Conservation (phyloP, 2,888 invertebrate species). For the Eilema caniola region DNA sequence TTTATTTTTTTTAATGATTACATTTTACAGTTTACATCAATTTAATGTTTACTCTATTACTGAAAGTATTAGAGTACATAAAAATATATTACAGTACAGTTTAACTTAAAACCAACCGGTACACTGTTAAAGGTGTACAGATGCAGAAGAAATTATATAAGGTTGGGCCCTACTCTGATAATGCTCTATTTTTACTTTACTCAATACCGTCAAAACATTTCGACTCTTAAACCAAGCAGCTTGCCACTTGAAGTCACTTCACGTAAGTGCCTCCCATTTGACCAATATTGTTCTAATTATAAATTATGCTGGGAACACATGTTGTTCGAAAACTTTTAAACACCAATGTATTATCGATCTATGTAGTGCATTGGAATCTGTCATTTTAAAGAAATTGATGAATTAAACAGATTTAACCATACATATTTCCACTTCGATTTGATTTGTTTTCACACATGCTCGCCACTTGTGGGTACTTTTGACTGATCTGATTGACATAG, state of each 20-base stretch:
- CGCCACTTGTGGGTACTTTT: no score
- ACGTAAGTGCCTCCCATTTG: slow-evolving; percentile 14
- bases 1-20: no score
- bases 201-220: not conserved
- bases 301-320: not conserved
- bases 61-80: no score
- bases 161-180: slow-evolving; percentile 9
- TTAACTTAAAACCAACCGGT: not conserved
- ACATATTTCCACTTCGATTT: no score
- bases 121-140: not conserved
- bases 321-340: not conserved
- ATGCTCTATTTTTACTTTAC: slow-evolving; percentile 19
- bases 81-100: not conserved
- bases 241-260: slow-evolving; percentile 25
- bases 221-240: slow-evolving; percentile 13
- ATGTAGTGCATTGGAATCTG: no score
- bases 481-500: no score
- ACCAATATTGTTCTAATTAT: not conserved
- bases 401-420: no score
- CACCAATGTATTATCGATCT: not conserved
- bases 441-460: no score
- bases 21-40: no score
- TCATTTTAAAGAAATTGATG: no score
- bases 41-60: no score
- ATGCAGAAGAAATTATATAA: slow-evolving; percentile 14